These are phyloP conservation scores for Brachylomia viminalis DNA, from an alignment of 2,888 invertebrate species.

Conservation along the genomic window DNA sequence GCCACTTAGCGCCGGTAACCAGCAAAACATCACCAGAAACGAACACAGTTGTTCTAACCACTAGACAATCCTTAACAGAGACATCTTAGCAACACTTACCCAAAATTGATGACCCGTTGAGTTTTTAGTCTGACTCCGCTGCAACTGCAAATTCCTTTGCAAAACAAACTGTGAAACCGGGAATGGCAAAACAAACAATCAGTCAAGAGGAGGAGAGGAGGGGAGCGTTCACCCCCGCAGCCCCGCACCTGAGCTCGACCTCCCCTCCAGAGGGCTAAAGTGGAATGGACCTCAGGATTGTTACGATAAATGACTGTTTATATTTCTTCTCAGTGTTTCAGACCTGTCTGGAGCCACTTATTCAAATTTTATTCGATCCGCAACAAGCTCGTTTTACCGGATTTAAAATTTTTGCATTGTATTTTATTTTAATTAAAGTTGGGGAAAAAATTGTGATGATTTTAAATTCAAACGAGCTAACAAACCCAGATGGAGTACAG, in stretches of 20 bases:
- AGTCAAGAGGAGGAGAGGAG: slow-evolving; percentile 82
- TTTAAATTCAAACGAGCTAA: slow-evolving; percentile 67
- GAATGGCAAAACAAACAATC: slow-evolving; percentile 83
- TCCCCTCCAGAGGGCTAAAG: slow-evolving; percentile 67
- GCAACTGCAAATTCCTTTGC: slow-evolving; percentile 78
- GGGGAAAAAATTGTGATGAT: slow-evolving; percentile 58
- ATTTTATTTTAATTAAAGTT: slow-evolving; percentile 68
- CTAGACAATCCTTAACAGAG: slow-evolving; percentile 54
- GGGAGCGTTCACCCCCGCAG: slow-evolving; percentile 63
- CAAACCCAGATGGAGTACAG: slow-evolving; percentile 53
- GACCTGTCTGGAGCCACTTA: slow-evolving; percentile 81
- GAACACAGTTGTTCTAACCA: slow-evolving; percentile 22
- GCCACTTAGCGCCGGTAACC: slow-evolving; percentile 27
- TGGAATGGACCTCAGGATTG: slow-evolving; percentile 80
- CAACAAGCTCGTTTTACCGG: slow-evolving; percentile 62
- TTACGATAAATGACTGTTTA: slow-evolving; percentile 87
- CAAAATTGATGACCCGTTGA: slow-evolving; percentile 65
- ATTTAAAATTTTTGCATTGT: slow-evolving; percentile 67
- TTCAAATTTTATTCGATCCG: slow-evolving; percentile 82
- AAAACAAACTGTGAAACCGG: slow-evolving; percentile 77
- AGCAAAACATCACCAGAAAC: slow-evolving; percentile 36
- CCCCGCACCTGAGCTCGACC: slow-evolving; percentile 80
- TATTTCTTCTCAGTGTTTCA: slow-evolving; percentile 79
- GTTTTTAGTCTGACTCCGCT: slow-evolving; percentile 68
- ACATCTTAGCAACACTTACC: slow-evolving; percentile 59